These are phyloP conservation scores for Frankliniella intonsa DNA, from an alignment of 2,888 invertebrate genomes.

Conservation along the genomic window DNA sequence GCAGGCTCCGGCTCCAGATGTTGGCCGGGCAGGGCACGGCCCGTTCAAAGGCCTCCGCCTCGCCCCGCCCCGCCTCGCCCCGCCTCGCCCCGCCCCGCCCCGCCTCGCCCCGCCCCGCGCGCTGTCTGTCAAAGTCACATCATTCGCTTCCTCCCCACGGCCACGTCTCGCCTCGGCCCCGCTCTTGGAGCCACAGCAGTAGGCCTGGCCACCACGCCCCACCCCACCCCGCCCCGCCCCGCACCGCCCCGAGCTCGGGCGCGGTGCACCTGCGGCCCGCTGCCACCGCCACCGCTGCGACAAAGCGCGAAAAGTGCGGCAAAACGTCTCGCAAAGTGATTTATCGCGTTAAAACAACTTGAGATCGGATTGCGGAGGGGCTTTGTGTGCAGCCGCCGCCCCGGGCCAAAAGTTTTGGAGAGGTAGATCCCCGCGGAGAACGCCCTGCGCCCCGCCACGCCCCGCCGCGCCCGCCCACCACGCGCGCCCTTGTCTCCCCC, in stretches of 20 bases:
- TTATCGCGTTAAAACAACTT: not conserved
- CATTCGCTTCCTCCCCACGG: too few species aligned
- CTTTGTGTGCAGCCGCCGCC: not conserved
- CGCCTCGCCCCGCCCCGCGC: too few species aligned
- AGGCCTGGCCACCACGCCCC: not conserved
- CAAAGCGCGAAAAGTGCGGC: not conserved
- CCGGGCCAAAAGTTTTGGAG: not conserved
- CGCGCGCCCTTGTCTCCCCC: too few species aligned
- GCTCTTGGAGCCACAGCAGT: not conserved
- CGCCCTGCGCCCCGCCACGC: not conserved
- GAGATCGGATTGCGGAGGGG: not conserved
- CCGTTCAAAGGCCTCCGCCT: too few species aligned
- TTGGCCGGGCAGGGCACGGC: too few species aligned
- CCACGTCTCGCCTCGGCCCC: not conserved
- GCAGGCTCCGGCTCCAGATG: too few species aligned
- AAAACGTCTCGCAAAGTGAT: not conserved
- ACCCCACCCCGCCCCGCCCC: not conserved
- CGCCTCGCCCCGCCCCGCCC: too few species aligned
- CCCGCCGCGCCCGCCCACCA: too few species aligned
- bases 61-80: too few species aligned
- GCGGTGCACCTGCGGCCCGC: too few species aligned
- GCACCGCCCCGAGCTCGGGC: too few species aligned
- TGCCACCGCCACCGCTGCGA: not conserved
- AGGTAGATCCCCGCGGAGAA: not conserved
- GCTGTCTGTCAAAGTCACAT: too few species aligned